These are phyloP conservation scores for Sceloporus tristichus DNA, from an alignment of 2,113 vertebrate genomes.

Conservation along the genomic window DNA sequence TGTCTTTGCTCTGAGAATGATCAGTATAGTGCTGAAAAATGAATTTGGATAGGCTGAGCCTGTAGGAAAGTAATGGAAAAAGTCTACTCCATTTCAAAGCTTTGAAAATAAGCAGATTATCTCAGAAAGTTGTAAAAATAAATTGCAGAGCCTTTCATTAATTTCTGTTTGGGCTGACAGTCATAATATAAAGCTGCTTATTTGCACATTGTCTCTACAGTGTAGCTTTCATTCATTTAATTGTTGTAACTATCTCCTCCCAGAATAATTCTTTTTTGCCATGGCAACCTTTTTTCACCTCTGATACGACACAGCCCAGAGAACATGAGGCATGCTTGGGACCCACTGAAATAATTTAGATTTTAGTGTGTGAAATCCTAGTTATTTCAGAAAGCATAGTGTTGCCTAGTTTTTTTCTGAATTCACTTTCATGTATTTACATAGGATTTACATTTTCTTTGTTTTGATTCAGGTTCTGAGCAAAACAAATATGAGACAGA, in stretches of 20 bases:
- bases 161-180: slow-evolving; percentile 32
- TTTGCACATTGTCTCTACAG: slow-evolving; percentile 4
- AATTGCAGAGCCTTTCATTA: neutral
- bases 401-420: neutral
- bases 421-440: slow-evolving; percentile 26
- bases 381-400: slow-evolving; percentile 10
- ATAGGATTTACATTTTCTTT: slow-evolving; percentile 36
- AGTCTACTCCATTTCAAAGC: neutral
- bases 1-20: neutral
- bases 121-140: neutral
- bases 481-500: slow-evolving; percentile 54
- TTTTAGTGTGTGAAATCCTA: neutral
- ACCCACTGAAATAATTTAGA: slow-evolving; percentile 1
- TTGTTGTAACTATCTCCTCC: neutral
- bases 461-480: slow-evolving; percentile 52
- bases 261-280: slow-evolving; percentile 35
- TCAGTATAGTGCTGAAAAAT: neutral
- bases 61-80: slow-evolving; percentile 15
- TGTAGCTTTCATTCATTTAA: neutral
- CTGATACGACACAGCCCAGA: slow-evolving; percentile 22
- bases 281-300: slow-evolving; percentile 21
- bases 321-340: slow-evolving; percentile 6
- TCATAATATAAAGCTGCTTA: slow-evolving; percentile 44
- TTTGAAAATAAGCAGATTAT: neutral
- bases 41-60: neutral